These are phyloP conservation scores for Vimba vimba DNA, from an alignment of 2,113 vertebrate genomes.

Conservation along the genomic window DNA sequence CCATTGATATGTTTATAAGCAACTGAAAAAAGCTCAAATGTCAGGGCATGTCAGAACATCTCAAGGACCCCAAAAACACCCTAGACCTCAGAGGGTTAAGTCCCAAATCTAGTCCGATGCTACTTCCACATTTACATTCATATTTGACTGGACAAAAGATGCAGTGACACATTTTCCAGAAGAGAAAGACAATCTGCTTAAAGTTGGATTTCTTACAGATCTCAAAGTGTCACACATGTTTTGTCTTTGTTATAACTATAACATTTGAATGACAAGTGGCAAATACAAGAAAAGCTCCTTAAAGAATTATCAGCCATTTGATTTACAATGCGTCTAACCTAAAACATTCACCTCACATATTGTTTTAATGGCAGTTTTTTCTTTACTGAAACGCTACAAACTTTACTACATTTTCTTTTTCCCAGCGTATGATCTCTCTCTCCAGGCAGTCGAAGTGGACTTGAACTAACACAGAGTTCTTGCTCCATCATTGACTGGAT, in stretches of 20 bases:
- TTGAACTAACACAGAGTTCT: neutral
- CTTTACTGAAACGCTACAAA: neutral
- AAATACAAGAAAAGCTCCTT: neutral
- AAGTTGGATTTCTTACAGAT: neutral
- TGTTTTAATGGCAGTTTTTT: neutral
- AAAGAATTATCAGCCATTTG: neutral
- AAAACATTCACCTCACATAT: neutral
- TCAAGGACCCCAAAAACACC: too few species aligned
- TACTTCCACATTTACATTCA: neutral
- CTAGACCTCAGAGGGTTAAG: too few species aligned
- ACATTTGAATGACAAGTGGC: neutral
- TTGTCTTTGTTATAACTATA: too few species aligned
- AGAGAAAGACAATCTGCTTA: too few species aligned
- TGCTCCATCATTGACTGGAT: neutral
- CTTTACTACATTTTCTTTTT: too few species aligned
- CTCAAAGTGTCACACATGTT: neutral
- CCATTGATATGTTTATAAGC: too few species aligned
- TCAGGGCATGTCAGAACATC: too few species aligned
- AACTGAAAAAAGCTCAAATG: too few species aligned
- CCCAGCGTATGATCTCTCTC: neutral
- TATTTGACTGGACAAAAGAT: neutral
- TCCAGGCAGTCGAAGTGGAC: neutral
- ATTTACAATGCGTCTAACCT: neutral
- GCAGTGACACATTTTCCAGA: neutral
- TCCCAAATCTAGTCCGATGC: neutral